Percentiles rank a stretch among this genome's conserved stretches.
These are phyloP conservation scores for Pongo pygmaeus DNA, from an alignment of 2,113 vertebrate genomes.

Conservation along the genomic window DNA sequence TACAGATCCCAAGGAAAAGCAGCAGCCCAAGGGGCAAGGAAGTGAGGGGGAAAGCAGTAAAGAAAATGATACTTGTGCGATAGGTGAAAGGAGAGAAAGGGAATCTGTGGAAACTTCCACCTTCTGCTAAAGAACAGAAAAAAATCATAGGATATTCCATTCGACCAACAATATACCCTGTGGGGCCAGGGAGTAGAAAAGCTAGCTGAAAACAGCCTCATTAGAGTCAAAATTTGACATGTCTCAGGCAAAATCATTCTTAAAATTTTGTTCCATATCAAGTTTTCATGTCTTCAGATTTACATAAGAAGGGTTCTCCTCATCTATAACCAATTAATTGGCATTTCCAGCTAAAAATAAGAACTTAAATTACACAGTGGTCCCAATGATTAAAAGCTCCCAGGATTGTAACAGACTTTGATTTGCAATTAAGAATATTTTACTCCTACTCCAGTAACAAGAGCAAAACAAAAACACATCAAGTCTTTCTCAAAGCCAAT, in stretches of 20 bases:
- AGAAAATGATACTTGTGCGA: background rate
- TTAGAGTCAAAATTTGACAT: conserved; percentile 47
- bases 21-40: background rate
- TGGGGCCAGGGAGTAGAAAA: conserved; percentile 14
- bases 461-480: background rate
- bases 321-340: conserved; percentile 21
- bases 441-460: background rate
- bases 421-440: conserved; percentile 19
- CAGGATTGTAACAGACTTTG: background rate
- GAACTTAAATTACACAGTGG: background rate
- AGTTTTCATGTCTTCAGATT: conserved; percentile 24
- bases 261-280: conserved; percentile 19
- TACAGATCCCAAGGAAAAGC: conserved; percentile 5
- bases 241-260: conserved; percentile 34
- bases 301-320: background rate
- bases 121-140: conserved; percentile 13
- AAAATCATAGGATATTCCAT: conserved; percentile 15
- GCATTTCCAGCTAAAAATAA: conserved; percentile 31
- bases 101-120: conserved; percentile 50
- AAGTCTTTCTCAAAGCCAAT: background rate
- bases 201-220: conserved; percentile 42
- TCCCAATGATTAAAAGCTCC: background rate
- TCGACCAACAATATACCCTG: conserved; percentile 28
- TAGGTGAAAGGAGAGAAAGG: background rate
- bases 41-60: background rate